Evolutionary conservation across 2,797 vertebrate genomes (phyloP).

Genomic region (Gymnothorax javanicus): DNA sequence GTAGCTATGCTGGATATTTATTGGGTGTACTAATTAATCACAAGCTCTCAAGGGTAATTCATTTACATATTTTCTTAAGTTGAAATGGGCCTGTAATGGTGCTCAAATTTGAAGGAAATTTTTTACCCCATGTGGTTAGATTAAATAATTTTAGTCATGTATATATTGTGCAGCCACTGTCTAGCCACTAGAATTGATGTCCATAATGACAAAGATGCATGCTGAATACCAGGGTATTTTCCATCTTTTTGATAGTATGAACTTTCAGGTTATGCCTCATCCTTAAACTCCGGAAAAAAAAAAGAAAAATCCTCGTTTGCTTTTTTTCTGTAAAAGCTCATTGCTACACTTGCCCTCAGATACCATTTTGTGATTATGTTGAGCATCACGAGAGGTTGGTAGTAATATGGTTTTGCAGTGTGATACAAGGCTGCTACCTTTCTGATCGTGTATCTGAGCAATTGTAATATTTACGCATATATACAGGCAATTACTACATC

Average conservation of each 20-base stretch:
- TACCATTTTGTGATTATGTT: background rate
- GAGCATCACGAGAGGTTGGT: background rate
- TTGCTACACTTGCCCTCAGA: background rate
- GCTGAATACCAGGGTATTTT: background rate
- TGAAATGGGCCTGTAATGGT: background rate
- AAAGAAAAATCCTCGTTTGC: background rate
- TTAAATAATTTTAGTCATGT: background rate
- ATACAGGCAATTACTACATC: too few relatives aligned
- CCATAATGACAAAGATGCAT: background rate
- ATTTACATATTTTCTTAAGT: background rate
- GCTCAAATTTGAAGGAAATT: too few relatives aligned
- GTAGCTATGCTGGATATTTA: slow-evolving; percentile 5
- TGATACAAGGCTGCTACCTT: background rate
- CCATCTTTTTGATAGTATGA: background rate
- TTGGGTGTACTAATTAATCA: background rate
- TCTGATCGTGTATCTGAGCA: background rate
- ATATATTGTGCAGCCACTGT: too few relatives aligned
- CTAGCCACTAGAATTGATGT: background rate
- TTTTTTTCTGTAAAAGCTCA: background rate
- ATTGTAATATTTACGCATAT: background rate
- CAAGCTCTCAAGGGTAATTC: background rate
- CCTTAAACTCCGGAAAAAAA: background rate
- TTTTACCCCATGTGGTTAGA: too few relatives aligned
- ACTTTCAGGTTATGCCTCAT: background rate
- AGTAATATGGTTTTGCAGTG: background rate